These are phyloP conservation scores for Echiichthys vipera DNA, from an alignment of 2,797 vertebrate genomes.

Conservation along the genomic window DNA sequence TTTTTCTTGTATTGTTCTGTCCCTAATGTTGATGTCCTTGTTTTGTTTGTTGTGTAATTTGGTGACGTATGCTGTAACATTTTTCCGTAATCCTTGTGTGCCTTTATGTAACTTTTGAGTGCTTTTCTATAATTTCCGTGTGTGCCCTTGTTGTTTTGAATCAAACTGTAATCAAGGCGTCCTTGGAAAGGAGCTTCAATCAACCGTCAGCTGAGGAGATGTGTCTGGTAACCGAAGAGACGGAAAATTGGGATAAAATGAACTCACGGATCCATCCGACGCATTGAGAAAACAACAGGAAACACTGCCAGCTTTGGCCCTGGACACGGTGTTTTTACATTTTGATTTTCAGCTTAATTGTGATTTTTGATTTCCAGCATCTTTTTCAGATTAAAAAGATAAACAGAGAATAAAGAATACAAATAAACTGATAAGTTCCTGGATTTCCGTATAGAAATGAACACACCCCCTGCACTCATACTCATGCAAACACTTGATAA, in stretches of 20 bases:
- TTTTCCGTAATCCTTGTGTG: too few relatives aligned
- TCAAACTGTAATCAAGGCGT: too few relatives aligned
- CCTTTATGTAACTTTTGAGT: too few relatives aligned
- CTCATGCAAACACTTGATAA: slow-evolving; percentile 6
- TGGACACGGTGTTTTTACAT: neutral
- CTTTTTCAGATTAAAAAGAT: neutral
- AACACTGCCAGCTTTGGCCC: neutral
- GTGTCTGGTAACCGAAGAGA: neutral
- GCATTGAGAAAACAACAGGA: neutral
- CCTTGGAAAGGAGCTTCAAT: too few relatives aligned
- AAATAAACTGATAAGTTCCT: neutral
- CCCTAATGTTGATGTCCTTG: neutral
- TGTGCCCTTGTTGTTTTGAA: too few relatives aligned
- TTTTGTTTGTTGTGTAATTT: too few relatives aligned
- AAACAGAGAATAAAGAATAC: neutral
- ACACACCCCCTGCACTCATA: neutral
- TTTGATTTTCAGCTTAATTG: neutral
- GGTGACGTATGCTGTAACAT: too few relatives aligned
- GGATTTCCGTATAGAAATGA: neutral
- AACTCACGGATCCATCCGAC: too few relatives aligned
- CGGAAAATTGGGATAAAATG: neutral
- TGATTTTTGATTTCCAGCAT: neutral
- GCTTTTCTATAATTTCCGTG: too few relatives aligned
- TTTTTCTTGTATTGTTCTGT: neutral
- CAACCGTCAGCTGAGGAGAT: too few relatives aligned